phyloP scores from a whole-genome alignment of 2,113 vertebrate species.

The Pao palembangensis region DNA sequence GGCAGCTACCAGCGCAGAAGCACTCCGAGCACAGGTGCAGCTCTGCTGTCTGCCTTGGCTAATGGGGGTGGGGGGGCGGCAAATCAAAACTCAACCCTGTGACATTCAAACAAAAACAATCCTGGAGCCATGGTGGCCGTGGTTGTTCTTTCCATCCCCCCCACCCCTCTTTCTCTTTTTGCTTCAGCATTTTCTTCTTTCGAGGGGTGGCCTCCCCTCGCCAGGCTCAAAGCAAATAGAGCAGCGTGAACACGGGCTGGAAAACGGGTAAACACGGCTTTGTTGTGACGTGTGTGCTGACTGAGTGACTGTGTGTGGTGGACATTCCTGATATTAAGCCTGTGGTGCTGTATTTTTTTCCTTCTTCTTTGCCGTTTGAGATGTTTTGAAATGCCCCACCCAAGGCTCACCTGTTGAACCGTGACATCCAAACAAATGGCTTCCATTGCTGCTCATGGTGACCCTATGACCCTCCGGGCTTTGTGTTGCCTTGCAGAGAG shows the following conservation, averaged over 20 bases:
- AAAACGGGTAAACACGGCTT: slow-evolving; percentile 57
- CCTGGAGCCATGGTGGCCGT: slow-evolving; percentile 35
- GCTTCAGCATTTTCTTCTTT: slow-evolving; percentile 30
- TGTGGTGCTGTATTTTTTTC: slow-evolving; percentile 60
- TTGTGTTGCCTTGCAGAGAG: slow-evolving; percentile 67
- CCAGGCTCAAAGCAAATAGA: slow-evolving; percentile 58
- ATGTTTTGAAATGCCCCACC: slow-evolving; percentile 70
- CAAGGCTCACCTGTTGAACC: slow-evolving; percentile 79
- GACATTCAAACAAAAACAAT: slow-evolving; percentile 68
- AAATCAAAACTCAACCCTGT: slow-evolving; percentile 61
- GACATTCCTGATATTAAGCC: slow-evolving; percentile 73
- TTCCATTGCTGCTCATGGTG: slow-evolving; percentile 61
- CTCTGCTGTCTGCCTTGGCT: slow-evolving; percentile 65
- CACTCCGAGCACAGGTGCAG: slow-evolving; percentile 82
- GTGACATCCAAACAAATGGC: slow-evolving; percentile 79
- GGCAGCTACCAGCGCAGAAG: slow-evolving; percentile 56
- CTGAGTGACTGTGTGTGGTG: slow-evolving; percentile 67
- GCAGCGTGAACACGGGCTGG: slow-evolving; percentile 35
- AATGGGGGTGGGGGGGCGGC: not conserved
- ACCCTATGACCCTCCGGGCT: slow-evolving; percentile 74
- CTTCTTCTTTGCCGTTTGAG: slow-evolving; percentile 37
- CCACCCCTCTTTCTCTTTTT: slow-evolving; percentile 29
- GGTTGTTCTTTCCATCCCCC: slow-evolving; percentile 30
- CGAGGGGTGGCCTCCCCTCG: slow-evolving; percentile 10
- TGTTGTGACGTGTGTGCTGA: slow-evolving; percentile 75